Evolutionary conservation across 2,888 invertebrate genomes (phyloP).

Genomic region (Leptinotarsa haldemani): DNA sequence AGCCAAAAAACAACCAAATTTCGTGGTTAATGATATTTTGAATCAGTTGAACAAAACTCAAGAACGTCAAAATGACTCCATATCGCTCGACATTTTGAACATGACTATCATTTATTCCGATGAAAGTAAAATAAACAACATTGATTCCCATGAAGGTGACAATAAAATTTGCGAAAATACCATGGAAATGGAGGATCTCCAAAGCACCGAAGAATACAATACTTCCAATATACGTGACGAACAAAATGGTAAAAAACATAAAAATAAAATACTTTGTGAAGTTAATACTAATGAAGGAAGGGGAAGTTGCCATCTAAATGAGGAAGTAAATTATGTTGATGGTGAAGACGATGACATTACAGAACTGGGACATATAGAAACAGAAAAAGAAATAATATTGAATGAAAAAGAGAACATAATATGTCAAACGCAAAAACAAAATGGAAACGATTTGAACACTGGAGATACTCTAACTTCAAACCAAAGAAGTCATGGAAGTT

Average conservation of each 20-base stretch:
- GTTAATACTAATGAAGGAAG: conserved; percentile 1
- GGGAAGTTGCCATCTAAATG: not conserved
- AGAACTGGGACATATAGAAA: conserved; percentile 5
- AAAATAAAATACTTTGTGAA: conserved; percentile 1
- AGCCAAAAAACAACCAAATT: not conserved
- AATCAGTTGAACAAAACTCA: not conserved
- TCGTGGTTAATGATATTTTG: conserved; percentile 1
- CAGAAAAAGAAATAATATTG: conserved; percentile 6
- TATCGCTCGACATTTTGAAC: conserved; percentile 4
- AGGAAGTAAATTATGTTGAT: not conserved
- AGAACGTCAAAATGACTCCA: conserved; percentile 1
- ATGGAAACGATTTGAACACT: not conserved
- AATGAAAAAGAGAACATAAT: not conserved
- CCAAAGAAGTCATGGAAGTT: conserved; percentile 3
- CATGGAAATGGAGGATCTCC: conserved; percentile 2
- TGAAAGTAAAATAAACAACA: conserved; percentile 4
- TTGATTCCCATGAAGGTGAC: not conserved
- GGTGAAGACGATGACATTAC: not conserved
- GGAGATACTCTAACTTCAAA: not conserved
- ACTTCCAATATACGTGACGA: not conserved
- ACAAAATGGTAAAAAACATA: not conserved
- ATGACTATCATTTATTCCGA: conserved; percentile 5
- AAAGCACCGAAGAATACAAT: conserved; percentile 8
- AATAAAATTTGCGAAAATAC: conserved; percentile 7
- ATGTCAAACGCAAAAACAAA: not conserved